Conservation (phyloP, 2,797 vertebrate species). For the Alca torda region DNA sequence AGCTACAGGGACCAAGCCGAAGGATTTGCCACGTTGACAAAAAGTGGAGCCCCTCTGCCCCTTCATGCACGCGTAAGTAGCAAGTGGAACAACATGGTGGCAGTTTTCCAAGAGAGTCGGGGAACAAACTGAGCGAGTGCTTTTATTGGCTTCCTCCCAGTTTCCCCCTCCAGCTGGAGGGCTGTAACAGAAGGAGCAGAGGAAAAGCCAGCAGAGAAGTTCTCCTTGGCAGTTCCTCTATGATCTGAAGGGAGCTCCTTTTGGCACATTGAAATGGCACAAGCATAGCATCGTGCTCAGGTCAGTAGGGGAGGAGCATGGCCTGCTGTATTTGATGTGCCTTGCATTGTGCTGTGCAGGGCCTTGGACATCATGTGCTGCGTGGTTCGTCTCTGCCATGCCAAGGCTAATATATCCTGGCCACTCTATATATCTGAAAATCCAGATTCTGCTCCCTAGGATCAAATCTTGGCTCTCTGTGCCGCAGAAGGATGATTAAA, state of each 20-base stretch:
- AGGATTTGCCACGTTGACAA: conserved; percentile 70
- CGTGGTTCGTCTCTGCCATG: background rate
- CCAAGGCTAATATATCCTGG: background rate
- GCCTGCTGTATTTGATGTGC: background rate
- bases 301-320: background rate
- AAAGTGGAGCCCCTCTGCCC: conserved; percentile 62
- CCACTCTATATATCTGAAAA: background rate
- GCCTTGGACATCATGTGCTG: background rate
- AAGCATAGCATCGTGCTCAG: rapidly evolving
- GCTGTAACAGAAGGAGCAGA: background rate
- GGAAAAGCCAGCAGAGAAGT: background rate
- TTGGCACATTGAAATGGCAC: background rate
- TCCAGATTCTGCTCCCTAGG: background rate
- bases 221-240: background rate
- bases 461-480: background rate
- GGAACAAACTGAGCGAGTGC: background rate
- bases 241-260: background rate
- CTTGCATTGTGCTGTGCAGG: background rate
- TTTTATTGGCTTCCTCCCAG: background rate
- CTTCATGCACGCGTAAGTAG: conserved; percentile 63
- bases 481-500: background rate
- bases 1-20: conserved; percentile 65
- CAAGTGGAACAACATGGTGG: background rate
- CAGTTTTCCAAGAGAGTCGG: background rate
- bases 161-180: background rate